Percentiles rank a stretch among this genome's conserved stretches.
phyloP scores from a whole-genome alignment of 2,888 invertebrate genomes.

The Panzeria rudis region DNA sequence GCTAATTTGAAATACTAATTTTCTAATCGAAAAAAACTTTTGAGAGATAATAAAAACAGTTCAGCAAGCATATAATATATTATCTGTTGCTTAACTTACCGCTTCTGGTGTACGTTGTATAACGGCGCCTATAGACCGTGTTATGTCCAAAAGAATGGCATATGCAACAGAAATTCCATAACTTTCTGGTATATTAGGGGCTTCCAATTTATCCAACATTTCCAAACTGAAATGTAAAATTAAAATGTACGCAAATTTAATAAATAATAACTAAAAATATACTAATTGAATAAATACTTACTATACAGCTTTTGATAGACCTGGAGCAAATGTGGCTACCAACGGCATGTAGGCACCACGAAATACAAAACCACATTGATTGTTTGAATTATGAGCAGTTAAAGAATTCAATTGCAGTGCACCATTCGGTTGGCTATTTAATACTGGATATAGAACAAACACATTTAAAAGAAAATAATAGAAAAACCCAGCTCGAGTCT shows the following conservation, averaged over 20 bases:
- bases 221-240: conserved; percentile 88
- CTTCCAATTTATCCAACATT: conserved; percentile 97
- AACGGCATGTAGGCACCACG: conserved; percentile 96
- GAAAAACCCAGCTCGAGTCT: not conserved
- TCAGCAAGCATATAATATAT: too few relatives aligned
- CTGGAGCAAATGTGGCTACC: conserved; percentile 92
- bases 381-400: conserved; percentile 84
- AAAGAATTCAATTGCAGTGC: conserved; percentile 77
- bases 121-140: conserved; percentile 91
- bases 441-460: conserved; percentile 68
- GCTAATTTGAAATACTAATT: too few relatives aligned
- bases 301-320: conserved; percentile 95
- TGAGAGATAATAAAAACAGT: not conserved
- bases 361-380: conserved; percentile 91
- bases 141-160: conserved; percentile 95
- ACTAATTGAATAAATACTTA: conserved; percentile 85
- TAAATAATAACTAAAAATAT: not conserved
- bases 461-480: not conserved
- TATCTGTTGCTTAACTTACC: conserved; percentile 58
- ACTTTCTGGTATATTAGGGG: conserved; percentile 97
- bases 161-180: conserved; percentile 98
- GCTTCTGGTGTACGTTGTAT: conserved; percentile 85
- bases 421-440: conserved; percentile 78
- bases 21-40: too few relatives aligned
- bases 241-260: not conserved